Base-by-base conservation (phyloP, 2,797 vertebrate species). In the Valencia hispanica region DNA sequence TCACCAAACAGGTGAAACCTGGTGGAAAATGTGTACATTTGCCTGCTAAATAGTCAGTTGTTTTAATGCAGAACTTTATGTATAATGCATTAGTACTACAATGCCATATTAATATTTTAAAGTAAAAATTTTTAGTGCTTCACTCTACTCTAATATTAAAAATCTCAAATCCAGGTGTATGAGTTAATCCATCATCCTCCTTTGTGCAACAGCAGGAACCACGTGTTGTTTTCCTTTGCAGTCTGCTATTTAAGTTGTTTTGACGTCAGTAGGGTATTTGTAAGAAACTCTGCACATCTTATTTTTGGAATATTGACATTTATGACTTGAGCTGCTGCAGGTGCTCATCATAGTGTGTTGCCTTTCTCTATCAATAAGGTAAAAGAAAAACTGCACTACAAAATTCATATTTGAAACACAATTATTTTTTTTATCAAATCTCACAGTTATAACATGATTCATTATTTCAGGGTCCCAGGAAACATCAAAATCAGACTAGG, bases 171-270 rank as follows among this genome's bases (percentile, higher is more conserved):
- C 22, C 68, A 51, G 47, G 32, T 70, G 47, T 14, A 10, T 25
- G 47, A 32, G 7, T 51, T 34, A 69, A 69, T 47, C 27, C 41
- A 47, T 30, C 25, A 17, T 5, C 17, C 0, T 12, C 27, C 47
- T 70, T 51, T 51, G 47, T 25, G 20, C 11, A 51, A 20, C 69
- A 25, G 69, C 20, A 70, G 69, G 32, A 51, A 36, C 20, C 69
- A 51, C 32, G 30, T 36, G 32, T 34, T 20, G 34, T 70, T 15
- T 36, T 51, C 48, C 32, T 34, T 32, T 17, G 18, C 15, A 45
- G 68, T 48, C 30, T 70, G 68, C 47, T 70, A 69, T 45, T 69
- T 17, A 69, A 10, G n/a, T 65, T 65, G 61, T 65, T 65, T 65
- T 65, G 20, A 17, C 3, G 20, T 48, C 30, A 51, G 30, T 7